A percentile compares a stretch with the other conserved stretches of the same genome.
Conservation (phyloP, 1,140 invertebrate genomes). For the Arion vulgaris region DNA sequence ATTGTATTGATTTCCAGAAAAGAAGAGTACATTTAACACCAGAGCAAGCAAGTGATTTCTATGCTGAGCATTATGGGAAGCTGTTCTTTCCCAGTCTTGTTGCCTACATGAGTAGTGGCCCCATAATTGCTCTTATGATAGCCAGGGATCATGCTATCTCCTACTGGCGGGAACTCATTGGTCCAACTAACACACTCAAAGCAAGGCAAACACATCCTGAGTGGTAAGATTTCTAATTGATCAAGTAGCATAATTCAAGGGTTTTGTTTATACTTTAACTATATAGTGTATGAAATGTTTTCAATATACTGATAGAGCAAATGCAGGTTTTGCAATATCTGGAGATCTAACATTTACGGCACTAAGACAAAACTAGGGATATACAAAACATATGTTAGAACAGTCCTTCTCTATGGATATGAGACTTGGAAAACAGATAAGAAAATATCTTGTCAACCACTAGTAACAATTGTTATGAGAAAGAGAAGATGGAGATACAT, state of each 20-base stretch:
- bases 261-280: too few relatives aligned
- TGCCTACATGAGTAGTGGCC: conserved; percentile 83
- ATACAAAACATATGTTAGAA: too few relatives aligned
- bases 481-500: too few relatives aligned
- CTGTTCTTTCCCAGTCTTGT: conserved; percentile 83
- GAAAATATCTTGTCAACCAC: too few relatives aligned
- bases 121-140: conserved; percentile 81
- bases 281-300: too few relatives aligned
- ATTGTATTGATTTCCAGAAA: conserved; percentile 73
- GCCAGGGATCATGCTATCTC: conserved; percentile 78
- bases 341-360: too few relatives aligned
- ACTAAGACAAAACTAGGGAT: too few relatives aligned
- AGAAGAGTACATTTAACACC: conserved; percentile 81
- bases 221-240: conserved; percentile 55
- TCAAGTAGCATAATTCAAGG: background rate
- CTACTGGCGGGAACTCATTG: conserved; percentile 82
- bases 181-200: conserved; percentile 78
- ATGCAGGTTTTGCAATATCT: too few relatives aligned
- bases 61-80: conserved; percentile 81
- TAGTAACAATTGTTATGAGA: too few relatives aligned
- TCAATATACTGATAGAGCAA: too few relatives aligned
- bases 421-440: too few relatives aligned
- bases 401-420: too few relatives aligned
- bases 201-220: conserved; percentile 82
- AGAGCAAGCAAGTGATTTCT: conserved; percentile 87